Evolutionary conservation across 2,888 invertebrate species (phyloP).

Genomic region (Ichneumoninae sp.): DNA sequence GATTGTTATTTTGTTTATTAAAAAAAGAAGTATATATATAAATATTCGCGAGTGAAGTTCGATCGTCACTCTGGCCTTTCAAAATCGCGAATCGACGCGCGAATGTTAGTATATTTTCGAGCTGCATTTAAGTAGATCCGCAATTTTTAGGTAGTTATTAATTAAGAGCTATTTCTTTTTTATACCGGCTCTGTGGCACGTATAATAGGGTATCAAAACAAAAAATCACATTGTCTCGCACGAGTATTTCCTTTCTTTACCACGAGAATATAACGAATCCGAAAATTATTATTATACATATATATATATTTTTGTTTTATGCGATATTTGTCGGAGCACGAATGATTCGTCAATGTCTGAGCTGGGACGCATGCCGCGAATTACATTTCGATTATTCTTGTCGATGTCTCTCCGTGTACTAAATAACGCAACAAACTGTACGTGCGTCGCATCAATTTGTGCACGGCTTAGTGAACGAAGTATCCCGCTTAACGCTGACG

Average conservation of each 20-base stretch:
- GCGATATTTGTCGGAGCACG: slow-evolving; percentile 56
- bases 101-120: slow-evolving; percentile 8
- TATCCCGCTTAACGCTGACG: slow-evolving; percentile 46
- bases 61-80: slow-evolving; percentile 10
- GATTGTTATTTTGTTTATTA: slow-evolving; percentile 25
- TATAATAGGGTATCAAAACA: slow-evolving; percentile 7
- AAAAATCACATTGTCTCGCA: slow-evolving; percentile 39
- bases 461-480: slow-evolving; percentile 32
- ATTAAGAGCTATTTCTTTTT: slow-evolving; percentile 54
- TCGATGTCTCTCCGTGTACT: slow-evolving; percentile 40
- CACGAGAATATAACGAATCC: slow-evolving; percentile 15
- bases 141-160: slow-evolving; percentile 67
- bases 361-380: slow-evolving; percentile 42
- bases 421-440: background rate
- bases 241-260: slow-evolving; percentile 44
- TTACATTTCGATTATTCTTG: slow-evolving; percentile 48
- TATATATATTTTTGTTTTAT: slow-evolving; percentile 4
- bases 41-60: background rate
- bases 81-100: slow-evolving; percentile 11
- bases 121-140: slow-evolving; percentile 43
- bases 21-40: background rate
- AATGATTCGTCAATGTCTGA: slow-evolving; percentile 38
- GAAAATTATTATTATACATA: background rate
- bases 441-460: slow-evolving; percentile 18
- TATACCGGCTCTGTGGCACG: slow-evolving; percentile 8